Conservation (phyloP, 1,140 invertebrate species). For the Aphaenogaster floridana region DNA sequence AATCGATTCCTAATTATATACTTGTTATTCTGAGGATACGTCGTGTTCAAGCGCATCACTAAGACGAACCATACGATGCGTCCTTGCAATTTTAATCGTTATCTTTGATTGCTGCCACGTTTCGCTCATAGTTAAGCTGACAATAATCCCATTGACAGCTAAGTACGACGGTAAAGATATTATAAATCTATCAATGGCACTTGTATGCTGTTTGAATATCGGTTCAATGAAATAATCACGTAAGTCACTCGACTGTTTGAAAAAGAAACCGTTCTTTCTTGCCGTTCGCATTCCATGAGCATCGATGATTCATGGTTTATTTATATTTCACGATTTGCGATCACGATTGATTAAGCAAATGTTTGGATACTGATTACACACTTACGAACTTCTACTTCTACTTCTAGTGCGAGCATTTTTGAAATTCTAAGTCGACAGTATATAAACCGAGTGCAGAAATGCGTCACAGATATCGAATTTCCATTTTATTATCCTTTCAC, state of each 20-base stretch:
- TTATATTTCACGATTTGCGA: constrained; percentile 8
- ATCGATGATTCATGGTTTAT: constrained; percentile 22
- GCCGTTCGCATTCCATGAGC: background rate
- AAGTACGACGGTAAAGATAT: background rate
- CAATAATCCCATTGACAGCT: constrained; percentile 42
- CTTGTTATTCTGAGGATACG: background rate
- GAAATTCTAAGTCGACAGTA: background rate
- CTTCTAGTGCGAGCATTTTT: background rate
- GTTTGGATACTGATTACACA: background rate
- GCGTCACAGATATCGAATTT: background rate
- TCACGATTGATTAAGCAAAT: constrained; percentile 1
- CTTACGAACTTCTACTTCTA: background rate
- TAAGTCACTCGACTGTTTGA: background rate
- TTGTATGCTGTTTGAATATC: background rate
- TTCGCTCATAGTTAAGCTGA: constrained; percentile 28
- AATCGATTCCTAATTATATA: background rate
- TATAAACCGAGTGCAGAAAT: background rate
- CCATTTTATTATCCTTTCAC: background rate
- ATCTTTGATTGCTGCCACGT: background rate
- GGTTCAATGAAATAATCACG: constrained; percentile 29
- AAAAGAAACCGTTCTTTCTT: constrained; percentile 28
- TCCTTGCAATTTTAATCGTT: constrained; percentile 24
- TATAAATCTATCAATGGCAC: constrained; percentile 35
- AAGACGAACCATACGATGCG: background rate
- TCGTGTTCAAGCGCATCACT: background rate